Evolutionary conservation across 2,797 vertebrate species (phyloP), one percentile per base, ranked within the genome.

Genomic region (Mus caroli): DNA sequence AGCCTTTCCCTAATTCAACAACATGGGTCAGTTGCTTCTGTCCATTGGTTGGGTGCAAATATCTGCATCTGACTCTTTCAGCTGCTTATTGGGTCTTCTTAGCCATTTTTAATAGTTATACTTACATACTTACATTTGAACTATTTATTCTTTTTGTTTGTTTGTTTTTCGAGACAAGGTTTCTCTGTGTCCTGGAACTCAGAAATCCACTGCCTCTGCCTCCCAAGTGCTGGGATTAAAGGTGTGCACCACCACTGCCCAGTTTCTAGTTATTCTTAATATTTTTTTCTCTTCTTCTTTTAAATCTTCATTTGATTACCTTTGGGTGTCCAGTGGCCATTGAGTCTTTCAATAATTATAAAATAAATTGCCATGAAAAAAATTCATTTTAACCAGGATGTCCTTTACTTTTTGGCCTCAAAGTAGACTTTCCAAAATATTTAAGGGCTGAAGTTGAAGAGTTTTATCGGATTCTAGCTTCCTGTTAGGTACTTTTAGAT

Each of bases 381-480:
- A 28, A 34, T 3, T 69, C 52, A 73, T 2, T 92, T 91, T 92
- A 91, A 89, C 76, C 64, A 58, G 84, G 62, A 92, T 43, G 28
- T 87, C 19, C 37, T 87, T 24, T 78, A 79, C 7, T 73, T 14
- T 58, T 87, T 67, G 92, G 56, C 26, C 9, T 1, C 12, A 67
- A 84, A 84, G 91, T 8, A 78, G 46, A 89, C 80, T 90, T 86
- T 97, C 90, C 40, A 85, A 78, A 93, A 71, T 90, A 96, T 34
- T 56, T 77, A 84, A 94, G 62, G 64, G 20, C n/a, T 73, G 52
- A 28, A 92, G 54, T 71, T 93, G 71, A 94, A 46, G 12, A 84
- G 10, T 91, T 93, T 78, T 87, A 89, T 58, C 19, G 71, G 52
- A 95, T 22, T 20, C 80, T 76, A 88, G 14, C 83, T 96, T 75